Evolutionary conservation across 2,888 invertebrate genomes (phyloP).

Genomic region (Isoperla grammatica): DNA sequence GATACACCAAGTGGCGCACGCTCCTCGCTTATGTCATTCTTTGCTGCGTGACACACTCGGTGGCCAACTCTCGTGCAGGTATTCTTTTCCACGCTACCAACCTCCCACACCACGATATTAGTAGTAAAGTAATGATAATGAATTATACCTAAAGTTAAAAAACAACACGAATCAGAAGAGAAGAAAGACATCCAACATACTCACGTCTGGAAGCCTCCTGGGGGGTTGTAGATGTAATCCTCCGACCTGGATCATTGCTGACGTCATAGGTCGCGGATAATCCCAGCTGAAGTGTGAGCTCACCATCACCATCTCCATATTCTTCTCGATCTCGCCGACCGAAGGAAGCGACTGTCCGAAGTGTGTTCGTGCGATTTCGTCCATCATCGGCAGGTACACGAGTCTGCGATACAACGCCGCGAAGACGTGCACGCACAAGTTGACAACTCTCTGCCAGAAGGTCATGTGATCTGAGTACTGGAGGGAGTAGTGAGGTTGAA

Average conservation of each 20-base stretch:
- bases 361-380: not conserved
- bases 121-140: too few relatives aligned
- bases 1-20: too few relatives aligned
- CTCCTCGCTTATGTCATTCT: too few relatives aligned
- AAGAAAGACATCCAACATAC: too few relatives aligned
- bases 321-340: not conserved
- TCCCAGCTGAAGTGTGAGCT: conserved; percentile 39
- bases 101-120: too few relatives aligned
- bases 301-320: conserved; percentile 25
- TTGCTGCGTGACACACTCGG: too few relatives aligned
- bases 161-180: too few relatives aligned
- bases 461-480: conserved; percentile 27
- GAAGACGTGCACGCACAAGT: conserved; percentile 24
- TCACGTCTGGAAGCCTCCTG: conserved; percentile 39
- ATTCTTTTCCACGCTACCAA: too few relatives aligned
- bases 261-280: conserved; percentile 42
- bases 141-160: too few relatives aligned
- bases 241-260: conserved; percentile 42
- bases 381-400: not conserved
- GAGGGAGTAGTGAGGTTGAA: conserved; percentile 33
- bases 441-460: conserved; percentile 34
- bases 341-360: not conserved
- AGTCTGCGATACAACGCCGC: not conserved
- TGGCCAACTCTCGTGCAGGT: too few relatives aligned
- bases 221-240: conserved; percentile 42